Percentiles rank a stretch among this genome's conserved stretches.
phyloP scores from a whole-genome alignment of 2,113 vertebrate genomes.

The Pterocles gutturalis region DNA sequence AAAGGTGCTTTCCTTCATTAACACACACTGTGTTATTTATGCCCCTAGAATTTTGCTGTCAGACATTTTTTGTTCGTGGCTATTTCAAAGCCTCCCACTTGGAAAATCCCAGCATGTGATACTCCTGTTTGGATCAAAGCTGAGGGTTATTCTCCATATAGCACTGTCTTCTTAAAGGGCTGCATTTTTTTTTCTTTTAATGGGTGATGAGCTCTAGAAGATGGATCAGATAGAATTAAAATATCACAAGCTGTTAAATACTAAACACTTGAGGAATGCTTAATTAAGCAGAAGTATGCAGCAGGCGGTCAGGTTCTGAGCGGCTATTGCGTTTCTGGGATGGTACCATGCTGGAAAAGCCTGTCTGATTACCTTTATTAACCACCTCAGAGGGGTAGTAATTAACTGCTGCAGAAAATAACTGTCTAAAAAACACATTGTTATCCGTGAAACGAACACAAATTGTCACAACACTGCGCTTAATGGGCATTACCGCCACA shows the following conservation, averaged over 20 bases:
- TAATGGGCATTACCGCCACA: constrained; percentile 8
- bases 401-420: constrained; percentile 45
- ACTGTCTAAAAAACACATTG: constrained; percentile 24
- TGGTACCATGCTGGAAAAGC: not conserved
- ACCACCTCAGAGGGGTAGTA: constrained; percentile 12
- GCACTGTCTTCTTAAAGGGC: not conserved
- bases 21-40: not conserved
- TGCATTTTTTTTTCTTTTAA: not conserved
- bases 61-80: not conserved
- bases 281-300: constrained; percentile 31
- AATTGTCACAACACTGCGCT: constrained; percentile 1
- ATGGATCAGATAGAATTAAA: constrained; percentile 11
- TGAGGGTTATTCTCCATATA: not conserved
- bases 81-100: not conserved
- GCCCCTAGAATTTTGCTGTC: not conserved
- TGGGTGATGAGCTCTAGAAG: not conserved
- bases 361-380: constrained; percentile 56
- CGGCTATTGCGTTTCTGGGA: not conserved
- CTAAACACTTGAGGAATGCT: constrained; percentile 25
- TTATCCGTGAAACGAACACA: constrained; percentile 23
- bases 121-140: not conserved
- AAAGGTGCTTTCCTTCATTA: not conserved
- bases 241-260: constrained; percentile 38
- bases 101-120: not conserved
- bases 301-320: not conserved